Evolutionary conservation across 2,797 vertebrate genomes (phyloP), one percentile per base, ranked within the genome.

Genomic region (Danio tinwini): DNA sequence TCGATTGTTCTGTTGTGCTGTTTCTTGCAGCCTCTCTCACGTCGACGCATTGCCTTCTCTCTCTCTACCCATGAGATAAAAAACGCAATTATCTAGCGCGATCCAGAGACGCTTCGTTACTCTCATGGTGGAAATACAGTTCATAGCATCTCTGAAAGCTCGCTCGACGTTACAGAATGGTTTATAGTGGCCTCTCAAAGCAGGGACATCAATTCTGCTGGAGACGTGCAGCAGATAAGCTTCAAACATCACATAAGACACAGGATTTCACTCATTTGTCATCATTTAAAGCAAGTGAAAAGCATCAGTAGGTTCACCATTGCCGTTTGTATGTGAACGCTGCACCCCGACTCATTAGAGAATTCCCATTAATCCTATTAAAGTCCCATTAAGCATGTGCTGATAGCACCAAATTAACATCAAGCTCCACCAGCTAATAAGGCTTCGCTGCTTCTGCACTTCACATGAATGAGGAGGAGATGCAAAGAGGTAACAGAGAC

Each of bases 341-440:
- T 58, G 69, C 71, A 74, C 87, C 87, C 83, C 79, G 76, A 59
- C 91, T 91, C 90, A 91, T 93, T 93, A 91, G 86, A 85, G 87
- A 88, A 87, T 84, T 85, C 88, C 88, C 90, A 92, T 92, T 91
- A 91, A 93, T 92, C 89, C 90, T 89, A 92, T 93, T 92, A 93
- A 91, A 89, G 87, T 87, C 85, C 89, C 90, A 93, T 94, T 93
- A 93, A 90, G 90, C 89, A 91, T 91, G 81, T 90, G 90, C 92
- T 93, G 92, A 93, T 91, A 90, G 88, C 82, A 88, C 84, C 84
- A 88, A 92, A 92, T 87, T 84, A 89, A 89, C 84, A 86, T 90
- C 89, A 91, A 75, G 91, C 90, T 87, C 86, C 84, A 82, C 88
- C 88, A 90, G 90, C 86, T 87, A 89, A 90, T 92, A 90, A 86